Evolutionary conservation across 2,888 invertebrate genomes (phyloP), one percentile per base, ranked within the genome.

Genomic region (Drosophila hawaiiensis): DNA sequence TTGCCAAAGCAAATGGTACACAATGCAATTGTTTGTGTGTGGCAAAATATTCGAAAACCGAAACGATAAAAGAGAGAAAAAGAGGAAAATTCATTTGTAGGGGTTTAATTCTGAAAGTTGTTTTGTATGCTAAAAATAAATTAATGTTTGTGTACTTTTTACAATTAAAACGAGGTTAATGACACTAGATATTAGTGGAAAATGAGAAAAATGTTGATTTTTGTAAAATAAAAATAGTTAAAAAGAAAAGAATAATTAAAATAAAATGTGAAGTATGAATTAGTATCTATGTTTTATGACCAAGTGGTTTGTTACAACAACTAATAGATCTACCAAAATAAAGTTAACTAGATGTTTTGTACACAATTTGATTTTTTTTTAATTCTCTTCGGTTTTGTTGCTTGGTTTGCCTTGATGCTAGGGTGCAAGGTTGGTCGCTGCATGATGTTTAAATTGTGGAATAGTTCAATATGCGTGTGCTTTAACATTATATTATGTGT

Each of bases 371-470:
- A 43, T 43, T 31, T 35, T 19, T 16, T 16, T 7, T n/a, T 29
- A 12, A 58, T 6, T 78, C 68, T 49, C 39, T 78, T 59, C 52
- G 52, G 56, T 66, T 59, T 41, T 31, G 28, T 31, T 47, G 55
- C 14, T 67, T 61, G 54, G 61, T 53, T 67, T 82, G 90, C 87
- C 87, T 87, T 87, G 87, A 87, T 87, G 87, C 87, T 87, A 82
- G 87, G 87, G 87, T 87, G 87, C 87, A 87, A 87, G 87, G 87
- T 91, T 69, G 76, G 43, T 66, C 76, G 67, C 65, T 76, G 73
- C 58, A 64, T 68, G 60, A 69, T 65, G 61, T 73, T 50, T 62
- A 25, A 67, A 49, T 54, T 66, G 56, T 56, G 39, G 49, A 47
- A 66, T 31, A 53, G 12, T 75, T 77, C 43, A 47, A 72, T 56